Base-by-base conservation (phyloP, 2,888 invertebrate species). In the Masnerella sp. region DNA sequence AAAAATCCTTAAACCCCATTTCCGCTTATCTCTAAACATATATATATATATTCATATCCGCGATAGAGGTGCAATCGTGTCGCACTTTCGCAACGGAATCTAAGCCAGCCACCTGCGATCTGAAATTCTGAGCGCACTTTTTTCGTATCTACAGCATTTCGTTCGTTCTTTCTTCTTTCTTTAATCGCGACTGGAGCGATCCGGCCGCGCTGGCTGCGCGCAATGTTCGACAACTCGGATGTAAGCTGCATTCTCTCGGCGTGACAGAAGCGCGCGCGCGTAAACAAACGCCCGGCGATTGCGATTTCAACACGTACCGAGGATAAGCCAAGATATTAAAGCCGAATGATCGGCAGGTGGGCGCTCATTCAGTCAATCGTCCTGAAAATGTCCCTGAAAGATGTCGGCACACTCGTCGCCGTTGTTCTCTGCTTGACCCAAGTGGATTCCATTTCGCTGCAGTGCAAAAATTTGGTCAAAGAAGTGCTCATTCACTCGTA, bases 311-410 rank as follows among this genome's bases (percentile, higher is more conserved):
- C 70, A 64, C 70, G 70, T 71, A 36, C 56, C 22, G 28, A 30
- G 62, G 70, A 71, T 71, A 71, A 71, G 70, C 7, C 43, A 58
- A 42, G 62, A n/a, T 42, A 36, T 51, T 71, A 64, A 71, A 71
- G 38, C 25, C 51, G 22, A 30, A 58, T 64, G 64, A n/a, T 36
- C 22, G 8, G 15, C 22, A 22, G 32, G 51, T 43, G 43, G 30
- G 36, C 43, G 32, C 28, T 32, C 34, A 38, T 12, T 15, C 25
- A 25, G 9, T 47, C 5, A 47, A 25, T 17, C 12, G 22, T 20
- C 45, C 38, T 8, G 20, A 70, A 64, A 30, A 70, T 70, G 70
- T 64, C 32, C 28, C 25, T 43, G 2, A 54, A 56, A 25, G 47
- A 58, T 58, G 43, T 43, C 51, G 64, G 62, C 15, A 43, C 12